phyloP scores from a whole-genome alignment of 2,888 invertebrate genomes.

The Belgica antarctica region DNA sequence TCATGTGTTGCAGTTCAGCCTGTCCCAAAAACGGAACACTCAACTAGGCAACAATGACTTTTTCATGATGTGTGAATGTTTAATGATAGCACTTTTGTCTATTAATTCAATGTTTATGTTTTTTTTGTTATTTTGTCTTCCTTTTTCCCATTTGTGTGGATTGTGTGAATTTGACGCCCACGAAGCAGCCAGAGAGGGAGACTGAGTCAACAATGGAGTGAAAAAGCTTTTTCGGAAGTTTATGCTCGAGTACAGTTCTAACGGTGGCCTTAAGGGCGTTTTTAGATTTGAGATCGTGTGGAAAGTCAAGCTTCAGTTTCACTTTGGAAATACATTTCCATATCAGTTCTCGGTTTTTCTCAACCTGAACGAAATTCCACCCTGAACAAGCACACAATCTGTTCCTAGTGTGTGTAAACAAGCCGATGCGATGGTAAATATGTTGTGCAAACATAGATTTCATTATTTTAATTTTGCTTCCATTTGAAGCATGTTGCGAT shows the following conservation, averaged over 20 bases:
- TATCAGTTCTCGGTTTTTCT: too few relatives aligned
- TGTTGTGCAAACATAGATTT: constrained; percentile 35
- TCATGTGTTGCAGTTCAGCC: constrained; percentile 6
- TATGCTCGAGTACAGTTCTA: too few relatives aligned
- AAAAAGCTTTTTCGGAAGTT: constrained; percentile 10
- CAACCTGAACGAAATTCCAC: too few relatives aligned
- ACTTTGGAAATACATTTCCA: background rate
- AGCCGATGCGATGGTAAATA: constrained; percentile 29
- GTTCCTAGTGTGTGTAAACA: constrained; percentile 24
- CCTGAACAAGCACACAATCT: too few relatives aligned
- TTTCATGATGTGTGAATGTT: constrained; percentile 39
- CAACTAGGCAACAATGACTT: background rate
- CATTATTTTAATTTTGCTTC: constrained; percentile 2
- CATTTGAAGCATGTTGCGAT: constrained; percentile 13
- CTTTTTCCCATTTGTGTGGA: constrained; percentile 1
- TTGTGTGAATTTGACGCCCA: constrained; percentile 3
- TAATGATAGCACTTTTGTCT: constrained; percentile 39
- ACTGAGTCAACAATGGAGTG: too few relatives aligned
- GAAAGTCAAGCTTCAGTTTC: too few relatives aligned
- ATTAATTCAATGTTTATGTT: constrained; percentile 23
- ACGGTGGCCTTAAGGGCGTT: too few relatives aligned
- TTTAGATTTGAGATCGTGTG: too few relatives aligned
- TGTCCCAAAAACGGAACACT: background rate
- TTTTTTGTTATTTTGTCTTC: background rate
- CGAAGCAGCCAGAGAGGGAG: too few relatives aligned